phyloP scores from a whole-genome alignment of 1,140 invertebrate genomes.

The Tyrophagus putrescentiae region DNA sequence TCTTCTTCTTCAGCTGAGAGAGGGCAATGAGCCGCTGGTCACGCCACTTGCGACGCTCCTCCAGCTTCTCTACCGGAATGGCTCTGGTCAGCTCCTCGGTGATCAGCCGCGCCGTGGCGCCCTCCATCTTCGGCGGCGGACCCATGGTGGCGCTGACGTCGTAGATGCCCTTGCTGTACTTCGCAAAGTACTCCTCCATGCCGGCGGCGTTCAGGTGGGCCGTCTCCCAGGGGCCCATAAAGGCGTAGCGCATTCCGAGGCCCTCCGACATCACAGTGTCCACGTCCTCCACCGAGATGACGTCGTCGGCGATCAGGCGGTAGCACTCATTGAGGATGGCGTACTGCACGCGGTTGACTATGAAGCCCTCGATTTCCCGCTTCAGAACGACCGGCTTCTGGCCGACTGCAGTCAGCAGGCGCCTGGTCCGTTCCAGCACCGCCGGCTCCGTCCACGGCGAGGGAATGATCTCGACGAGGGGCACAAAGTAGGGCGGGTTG shows the following conservation, averaged over 20 bases:
- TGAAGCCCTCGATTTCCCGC: conserved; percentile 79
- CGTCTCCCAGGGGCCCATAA: conserved; percentile 81
- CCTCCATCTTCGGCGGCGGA: conserved; percentile 53
- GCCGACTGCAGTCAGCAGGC: conserved; percentile 70
- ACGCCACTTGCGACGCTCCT: conserved; percentile 59
- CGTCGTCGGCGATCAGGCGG: conserved; percentile 63
- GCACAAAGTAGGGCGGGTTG: conserved; percentile 90
- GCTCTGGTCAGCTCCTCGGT: conserved; percentile 49
- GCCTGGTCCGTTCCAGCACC: conserved; percentile 48
- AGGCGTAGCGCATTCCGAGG: conserved; percentile 82
- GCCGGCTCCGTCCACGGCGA: conserved; percentile 64
- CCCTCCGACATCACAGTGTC: conserved; percentile 88
- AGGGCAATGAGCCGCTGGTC: conserved; percentile 65
- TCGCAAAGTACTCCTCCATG: conserved; percentile 52
- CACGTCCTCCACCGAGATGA: conserved; percentile 70
- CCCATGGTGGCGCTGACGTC: conserved; percentile 58
- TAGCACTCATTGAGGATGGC: conserved; percentile 84
- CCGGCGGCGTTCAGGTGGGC: conserved; percentile 88
- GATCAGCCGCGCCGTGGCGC: conserved; percentile 35
- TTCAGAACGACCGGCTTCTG: conserved; percentile 70
- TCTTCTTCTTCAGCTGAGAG: conserved; percentile 52
- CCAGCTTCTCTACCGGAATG: conserved; percentile 56
- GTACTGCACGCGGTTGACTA: conserved; percentile 86
- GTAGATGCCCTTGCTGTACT: conserved; percentile 45
- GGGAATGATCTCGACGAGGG: conserved; percentile 81